Percentiles rank a stretch among this genome's conserved stretches.
Evolutionary conservation across 2,113 vertebrate species (phyloP).

Genomic region (Ovibos moschatus): DNA sequence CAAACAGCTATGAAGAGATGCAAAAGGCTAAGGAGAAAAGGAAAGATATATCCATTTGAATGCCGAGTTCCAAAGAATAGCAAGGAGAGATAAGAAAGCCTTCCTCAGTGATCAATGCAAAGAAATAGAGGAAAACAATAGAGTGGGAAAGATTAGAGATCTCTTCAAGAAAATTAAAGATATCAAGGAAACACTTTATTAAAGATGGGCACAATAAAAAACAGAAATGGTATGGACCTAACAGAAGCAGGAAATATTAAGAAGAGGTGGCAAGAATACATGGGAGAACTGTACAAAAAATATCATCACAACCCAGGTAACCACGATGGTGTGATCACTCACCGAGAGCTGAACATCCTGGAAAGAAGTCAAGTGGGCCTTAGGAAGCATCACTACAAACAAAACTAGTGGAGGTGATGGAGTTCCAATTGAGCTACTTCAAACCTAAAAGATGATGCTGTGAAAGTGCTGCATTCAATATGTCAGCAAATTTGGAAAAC

Average conservation of each 20-base stretch:
- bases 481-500: not conserved
- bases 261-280: not conserved
- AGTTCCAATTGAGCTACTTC: not conserved
- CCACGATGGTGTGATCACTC: not conserved
- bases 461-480: not conserved
- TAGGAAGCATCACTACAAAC: not conserved
- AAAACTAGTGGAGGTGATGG: not conserved
- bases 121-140: not conserved
- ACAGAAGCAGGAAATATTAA: not conserved
- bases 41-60: not conserved
- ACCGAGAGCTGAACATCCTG: not conserved
- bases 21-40: not conserved
- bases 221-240: not conserved
- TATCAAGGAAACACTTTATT: not conserved
- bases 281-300: fast-evolving
- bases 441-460: not conserved
- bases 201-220: not conserved
- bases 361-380: not conserved
- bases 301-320: not conserved
- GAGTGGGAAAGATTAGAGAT: not conserved
- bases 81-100: not conserved
- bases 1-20: not conserved
- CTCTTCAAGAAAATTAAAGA: not conserved
- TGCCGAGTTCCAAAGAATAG: not conserved
- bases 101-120: not conserved